A percentile compares a stretch with the other conserved stretches of the same genome.
Evolutionary conservation across 1,140 invertebrate species (phyloP).

Genomic region (Zaprionus taronus): DNA sequence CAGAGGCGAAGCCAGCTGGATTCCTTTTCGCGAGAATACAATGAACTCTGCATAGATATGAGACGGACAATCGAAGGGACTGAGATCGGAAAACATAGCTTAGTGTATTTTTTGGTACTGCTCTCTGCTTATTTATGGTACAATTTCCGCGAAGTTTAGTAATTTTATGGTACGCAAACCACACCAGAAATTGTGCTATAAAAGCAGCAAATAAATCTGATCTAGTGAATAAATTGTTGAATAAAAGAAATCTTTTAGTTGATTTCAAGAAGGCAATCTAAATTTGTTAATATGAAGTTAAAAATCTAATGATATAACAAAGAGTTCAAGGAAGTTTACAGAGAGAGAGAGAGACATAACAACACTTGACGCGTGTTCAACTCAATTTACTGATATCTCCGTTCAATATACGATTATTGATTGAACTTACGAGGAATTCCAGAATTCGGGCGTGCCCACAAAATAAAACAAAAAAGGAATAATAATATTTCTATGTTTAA

Average conservation of each 20-base stretch:
- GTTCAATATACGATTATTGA: not conserved
- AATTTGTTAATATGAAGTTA: not conserved
- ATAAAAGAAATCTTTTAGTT: not conserved
- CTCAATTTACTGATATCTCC: conserved; percentile 6
- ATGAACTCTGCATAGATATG: not conserved
- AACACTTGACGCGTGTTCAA: conserved; percentile 1
- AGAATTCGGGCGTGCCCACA: not conserved
- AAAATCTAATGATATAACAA: not conserved
- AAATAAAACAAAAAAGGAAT: conserved; percentile 4
- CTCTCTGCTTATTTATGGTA: not conserved
- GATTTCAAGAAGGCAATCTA: not conserved
- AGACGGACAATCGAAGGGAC: no score
- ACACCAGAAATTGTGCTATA: not conserved
- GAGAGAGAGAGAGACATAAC: not conserved
- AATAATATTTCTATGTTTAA: conserved; percentile 10
- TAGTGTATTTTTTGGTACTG: not conserved
- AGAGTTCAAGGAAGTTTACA: not conserved
- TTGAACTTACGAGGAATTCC: not conserved
- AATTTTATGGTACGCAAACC: not conserved
- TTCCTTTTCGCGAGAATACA: not conserved
- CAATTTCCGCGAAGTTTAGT: conserved; percentile 4
- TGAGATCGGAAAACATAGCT: not conserved
- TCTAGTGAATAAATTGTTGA: no score
- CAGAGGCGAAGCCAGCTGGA: not conserved
- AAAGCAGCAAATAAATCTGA: no score